phyloP scores from a whole-genome alignment of 2,113 vertebrate species.

The Mohoua ochrocephala region DNA sequence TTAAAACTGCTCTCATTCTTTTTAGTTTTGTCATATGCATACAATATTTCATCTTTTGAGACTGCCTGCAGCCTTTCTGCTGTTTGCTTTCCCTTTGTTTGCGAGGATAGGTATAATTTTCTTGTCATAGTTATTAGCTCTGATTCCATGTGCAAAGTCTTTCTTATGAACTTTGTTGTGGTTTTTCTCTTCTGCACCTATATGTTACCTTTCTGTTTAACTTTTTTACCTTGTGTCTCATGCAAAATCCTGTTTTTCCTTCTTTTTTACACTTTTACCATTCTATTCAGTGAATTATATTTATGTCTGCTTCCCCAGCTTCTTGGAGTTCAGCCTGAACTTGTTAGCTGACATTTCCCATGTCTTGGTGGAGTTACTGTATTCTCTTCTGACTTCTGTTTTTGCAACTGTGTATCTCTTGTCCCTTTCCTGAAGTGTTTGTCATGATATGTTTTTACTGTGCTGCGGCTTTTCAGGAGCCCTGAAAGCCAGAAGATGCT shows the following conservation, averaged over 20 bases:
- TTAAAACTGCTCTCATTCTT: neutral
- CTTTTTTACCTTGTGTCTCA: neutral
- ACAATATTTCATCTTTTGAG: neutral
- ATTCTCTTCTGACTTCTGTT: neutral
- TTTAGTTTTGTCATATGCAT: neutral
- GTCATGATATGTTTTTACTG: neutral
- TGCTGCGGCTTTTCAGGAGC: neutral
- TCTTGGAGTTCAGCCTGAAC: neutral
- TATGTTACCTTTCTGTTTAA: neutral
- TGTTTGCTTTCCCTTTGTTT: neutral
- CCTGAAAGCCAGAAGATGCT: neutral
- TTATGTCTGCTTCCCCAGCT: neutral
- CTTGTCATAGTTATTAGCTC: neutral
- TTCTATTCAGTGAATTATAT: neutral
- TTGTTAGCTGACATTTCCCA: neutral
- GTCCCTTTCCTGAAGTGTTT: neutral
- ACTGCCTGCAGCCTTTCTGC: neutral
- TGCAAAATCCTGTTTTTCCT: neutral
- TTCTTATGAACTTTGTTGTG: neutral
- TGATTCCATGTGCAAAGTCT: neutral
- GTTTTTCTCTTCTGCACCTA: neutral
- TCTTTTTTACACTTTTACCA: neutral
- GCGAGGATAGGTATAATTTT: neutral
- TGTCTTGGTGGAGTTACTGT: neutral
- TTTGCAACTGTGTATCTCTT: neutral